Evolutionary conservation across 2,113 vertebrate species (phyloP), one percentile per base, ranked within the genome.

Genomic region (Equus przewalskii): DNA sequence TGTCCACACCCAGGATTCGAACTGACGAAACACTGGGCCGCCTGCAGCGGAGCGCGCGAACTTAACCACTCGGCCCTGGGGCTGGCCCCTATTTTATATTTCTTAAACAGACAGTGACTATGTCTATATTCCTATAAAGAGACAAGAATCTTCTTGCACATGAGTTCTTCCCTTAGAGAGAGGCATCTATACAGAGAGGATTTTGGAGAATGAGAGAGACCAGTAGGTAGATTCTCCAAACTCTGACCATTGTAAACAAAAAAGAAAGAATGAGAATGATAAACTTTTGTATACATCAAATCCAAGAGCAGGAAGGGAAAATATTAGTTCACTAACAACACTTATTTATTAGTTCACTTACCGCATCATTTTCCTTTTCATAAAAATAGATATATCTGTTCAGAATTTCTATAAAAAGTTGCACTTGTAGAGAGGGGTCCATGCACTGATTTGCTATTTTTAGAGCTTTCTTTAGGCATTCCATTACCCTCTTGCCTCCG

Each of bases 391-490:
- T 99, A 21, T 99, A 99, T 99, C 99, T 99, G 98, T 99, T 99
- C 96, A 99, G 99, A 98, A 99, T 99, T 98, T 99, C 99, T 97
- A 99, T 99, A 99, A 99, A 99, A 85, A 99, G 99, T 44, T 99
- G 99, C 44, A 99, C 99, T 98, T 99, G 99, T 97, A 99, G 99
- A 41, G 99, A 99, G 4, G 99, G 99, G 96, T 99, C 99, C 99
- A 99, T 99, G 98, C 99, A 99, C 98, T 99, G 99, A 98, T 99
- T 99, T 93, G 99, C 99, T 83, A 99, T 99, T 98, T 99, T 99
- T 95, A 99, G 98, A 14, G 99, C 99, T 98, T 99, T 99, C 98
- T 99, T 99, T 94, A 99, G 98, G 98, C 99, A 99, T 96, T 99
- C 99, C 99, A 99, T 99, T 93, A 99, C 99, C 82, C 99, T 99